Percentiles rank a stretch among this genome's conserved stretches.
These are phyloP conservation scores for Hanleya hanleyi DNA, from an alignment of 2,888 invertebrate genomes.

Conservation along the genomic window DNA sequence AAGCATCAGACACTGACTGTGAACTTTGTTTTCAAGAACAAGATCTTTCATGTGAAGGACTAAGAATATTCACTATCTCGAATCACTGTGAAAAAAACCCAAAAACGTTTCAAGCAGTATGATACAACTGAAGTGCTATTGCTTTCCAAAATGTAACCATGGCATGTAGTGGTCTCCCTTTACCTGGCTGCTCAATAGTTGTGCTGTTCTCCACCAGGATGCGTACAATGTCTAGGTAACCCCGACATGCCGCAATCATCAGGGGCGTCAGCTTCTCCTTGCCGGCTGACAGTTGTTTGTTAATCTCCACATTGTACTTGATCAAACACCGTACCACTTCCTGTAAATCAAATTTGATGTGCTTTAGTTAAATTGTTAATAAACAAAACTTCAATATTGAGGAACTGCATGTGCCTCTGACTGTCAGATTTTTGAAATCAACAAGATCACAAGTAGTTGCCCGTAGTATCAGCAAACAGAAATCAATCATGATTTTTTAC, in stretches of 20 bases:
- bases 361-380: not conserved
- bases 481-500: too few species aligned
- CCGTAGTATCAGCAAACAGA: too few species aligned
- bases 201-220: slow-evolving; percentile 73
- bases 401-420: too few species aligned
- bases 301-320: slow-evolving; percentile 71
- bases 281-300: slow-evolving; percentile 70
- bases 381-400: too few species aligned
- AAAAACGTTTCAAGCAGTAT: too few species aligned
- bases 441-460: not conserved
- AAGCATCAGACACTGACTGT: too few species aligned
- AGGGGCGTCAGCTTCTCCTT: slow-evolving; percentile 74
- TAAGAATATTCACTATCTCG: too few species aligned
- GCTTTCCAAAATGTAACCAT: too few species aligned
- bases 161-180: not conserved
- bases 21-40: not conserved
- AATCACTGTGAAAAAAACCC: too few species aligned
- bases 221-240: slow-evolving; percentile 73
- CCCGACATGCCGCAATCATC: slow-evolving; percentile 74
- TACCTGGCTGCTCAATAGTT: slow-evolving; percentile 72
- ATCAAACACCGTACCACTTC: slow-evolving; percentile 71
- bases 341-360: too few species aligned
- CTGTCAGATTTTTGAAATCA: not conserved
- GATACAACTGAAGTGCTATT: too few species aligned
- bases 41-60: not conserved